Percentiles rank a stretch among this genome's conserved stretches.
Evolutionary conservation across 2,113 vertebrate genomes (phyloP).

Genomic region (Paracanthobrama guichenoti): DNA sequence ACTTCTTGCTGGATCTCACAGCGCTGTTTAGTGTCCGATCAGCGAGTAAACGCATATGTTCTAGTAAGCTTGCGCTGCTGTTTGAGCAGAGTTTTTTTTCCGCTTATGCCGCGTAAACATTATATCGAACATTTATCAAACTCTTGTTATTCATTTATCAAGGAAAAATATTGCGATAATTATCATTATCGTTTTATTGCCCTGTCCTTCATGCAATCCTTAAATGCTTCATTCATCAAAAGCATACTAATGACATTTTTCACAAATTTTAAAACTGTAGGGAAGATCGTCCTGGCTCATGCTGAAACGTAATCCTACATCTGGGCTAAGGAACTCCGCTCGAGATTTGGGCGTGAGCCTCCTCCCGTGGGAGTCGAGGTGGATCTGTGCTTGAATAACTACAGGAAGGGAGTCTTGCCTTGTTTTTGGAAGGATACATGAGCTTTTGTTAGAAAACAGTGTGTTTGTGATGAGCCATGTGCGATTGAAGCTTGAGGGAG

Average conservation of each 20-base stretch:
- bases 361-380: constrained; percentile 8
- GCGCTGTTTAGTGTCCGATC: no score
- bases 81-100: no score
- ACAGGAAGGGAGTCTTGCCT: constrained; percentile 27
- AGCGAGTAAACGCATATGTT: no score
- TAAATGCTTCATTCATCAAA: constrained; percentile 21
- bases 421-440: constrained; percentile 28
- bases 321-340: constrained; percentile 25
- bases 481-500: not conserved
- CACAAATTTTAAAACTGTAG: not conserved
- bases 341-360: constrained; percentile 9
- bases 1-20: no score
- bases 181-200: no score
- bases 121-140: no score
- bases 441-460: constrained; percentile 13
- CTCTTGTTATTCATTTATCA: no score
- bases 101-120: no score
- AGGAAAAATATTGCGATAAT: no score
- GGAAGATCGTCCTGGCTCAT: not conserved
- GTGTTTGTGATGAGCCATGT: not conserved
- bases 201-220: not conserved
- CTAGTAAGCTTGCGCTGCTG: no score
- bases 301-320: constrained; percentile 17
- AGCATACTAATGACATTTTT: not conserved
- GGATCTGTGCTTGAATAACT: constrained; percentile 24